These are phyloP conservation scores for Harpalus rufipes DNA, from an alignment of 2,888 invertebrate species.

Conservation along the genomic window DNA sequence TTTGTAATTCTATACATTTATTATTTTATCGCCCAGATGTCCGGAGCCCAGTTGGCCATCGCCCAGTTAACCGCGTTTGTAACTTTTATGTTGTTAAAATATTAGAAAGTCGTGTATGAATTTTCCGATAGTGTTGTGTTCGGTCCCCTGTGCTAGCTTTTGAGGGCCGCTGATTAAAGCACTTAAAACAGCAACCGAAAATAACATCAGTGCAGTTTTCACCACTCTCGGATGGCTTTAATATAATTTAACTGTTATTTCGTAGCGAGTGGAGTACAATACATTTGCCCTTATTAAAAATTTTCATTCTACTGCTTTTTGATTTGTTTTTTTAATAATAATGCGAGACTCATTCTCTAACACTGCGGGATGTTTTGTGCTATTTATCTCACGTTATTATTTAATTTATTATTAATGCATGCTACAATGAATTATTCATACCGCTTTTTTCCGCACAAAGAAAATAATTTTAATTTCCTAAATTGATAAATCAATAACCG, in stretches of 20 bases:
- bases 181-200: conserved; percentile 50
- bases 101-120: not conserved
- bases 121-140: not conserved
- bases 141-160: not conserved
- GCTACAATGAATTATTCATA: conserved; percentile 32
- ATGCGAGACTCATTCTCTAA: conserved; percentile 18
- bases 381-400: conserved; percentile 35
- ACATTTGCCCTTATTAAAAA: conserved; percentile 55
- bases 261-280: conserved; percentile 39
- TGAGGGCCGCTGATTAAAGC: conserved; percentile 39
- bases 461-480: conserved; percentile 26
- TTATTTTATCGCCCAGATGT: no score
- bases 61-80: no score
- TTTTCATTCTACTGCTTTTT: conserved; percentile 49
- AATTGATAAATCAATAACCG: conserved; percentile 33
- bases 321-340: conserved; percentile 49
- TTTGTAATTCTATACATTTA: no score
- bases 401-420: conserved; percentile 47
- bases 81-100: no score
- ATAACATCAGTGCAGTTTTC: conserved; percentile 56
- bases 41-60: no score
- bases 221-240: conserved; percentile 50
- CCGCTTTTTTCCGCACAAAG: conserved; percentile 12
- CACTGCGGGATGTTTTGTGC: conserved; percentile 11
- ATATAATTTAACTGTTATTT: conserved; percentile 57